Evolutionary conservation across 2,888 invertebrate species (phyloP), one percentile per base, ranked within the genome.

Genomic region (Deilephila porcellus): DNA sequence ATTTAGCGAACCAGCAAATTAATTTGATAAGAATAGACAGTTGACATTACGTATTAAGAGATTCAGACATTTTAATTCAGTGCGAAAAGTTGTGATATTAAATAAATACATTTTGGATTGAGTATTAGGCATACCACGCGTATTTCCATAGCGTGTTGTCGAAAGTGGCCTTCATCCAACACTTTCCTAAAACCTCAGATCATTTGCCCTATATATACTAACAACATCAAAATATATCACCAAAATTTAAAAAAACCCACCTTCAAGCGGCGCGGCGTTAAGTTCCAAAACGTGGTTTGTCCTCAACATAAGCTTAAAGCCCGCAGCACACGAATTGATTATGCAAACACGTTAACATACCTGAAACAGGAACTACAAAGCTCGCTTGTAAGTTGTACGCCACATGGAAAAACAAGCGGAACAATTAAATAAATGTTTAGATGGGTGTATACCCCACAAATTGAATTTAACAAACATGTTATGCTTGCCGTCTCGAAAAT

Each of bases 381-480:
- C 2, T 25, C 25, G 25, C 25, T n/a, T n/a, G n/a, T n/a, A n/a
- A n/a, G n/a, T 67, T 67, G 45, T 25, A 25, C 52, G 67, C 52
- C 52, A 67, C 25, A 25, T 67, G 67, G 25, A 67, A 67, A 52
- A 67, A 67, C 52, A 67, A 52, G 25, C 45, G 25, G 45, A 17
- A 52, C 25, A 25, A 67, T 52, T 67, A 45, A 67, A 45, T 67
- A 45, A 14, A 67, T 67, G 67, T 67, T 67, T 67, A 17, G 45
- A 6, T 45, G 52, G 45, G 2, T 45, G 34, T 37, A n/a, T 45
- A n/a, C 14, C 19, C 19, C 37, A n/a, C n/a, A 64, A 67, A 67
- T 67, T 67, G 5, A 67, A 67, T 67, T 67, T 52, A 67, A 14
- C 29, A 29, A 60, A 19, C 64, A 25, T 52, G 17, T 67, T 60